Evolutionary conservation across 2,888 invertebrate genomes (phyloP), one percentile per base, ranked within the genome.

Genomic region (Drosophila longiperda): DNA sequence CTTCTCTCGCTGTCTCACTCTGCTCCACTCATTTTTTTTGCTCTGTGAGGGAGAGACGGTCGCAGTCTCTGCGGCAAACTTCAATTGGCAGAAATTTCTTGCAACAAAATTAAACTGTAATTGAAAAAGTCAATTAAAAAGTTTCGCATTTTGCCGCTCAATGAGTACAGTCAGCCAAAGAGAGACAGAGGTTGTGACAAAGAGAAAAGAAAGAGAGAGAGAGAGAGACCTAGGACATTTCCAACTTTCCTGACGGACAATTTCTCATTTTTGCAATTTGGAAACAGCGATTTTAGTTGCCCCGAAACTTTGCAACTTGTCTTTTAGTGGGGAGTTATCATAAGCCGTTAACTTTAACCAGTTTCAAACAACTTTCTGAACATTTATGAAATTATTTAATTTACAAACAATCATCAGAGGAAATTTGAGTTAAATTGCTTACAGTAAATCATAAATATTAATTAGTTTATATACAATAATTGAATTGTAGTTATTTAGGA

Each of bases 41-140:
- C 49, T 20, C 1, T 3, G 15, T 33, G 15, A 38, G 23, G 3
- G 15, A 29, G 33, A 17, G 36, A 17, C 66, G 34, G 9, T 67
- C 66, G 20, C 20, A 65, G 55, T 50, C 63, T 53, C 54, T 63
- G 49, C 55, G 59, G 80, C 65, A 79, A 87, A 86, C 85, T 87
- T 86, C 85, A 87, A 86, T 76, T 86, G 85, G 75, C 78, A 87
- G 81, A 67, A 80, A 80, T 75, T 71, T 82, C 82, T 84, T 77
- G 85, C 78, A 85, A 87, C 85, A 87, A 85, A 85, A 85, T 85
- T 82, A 88, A 88, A 87, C 75, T 82, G 88, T 88, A 87, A 87
- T 87, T 87, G 89, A 88, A 87, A 87, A 87, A 87, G 89, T 88
- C 87, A 87, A 88, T 87, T 88, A 87, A 88, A 87, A 87, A 87